phyloP scores from a whole-genome alignment of 1,140 invertebrate genomes.

The Conus betulinus region DNA sequence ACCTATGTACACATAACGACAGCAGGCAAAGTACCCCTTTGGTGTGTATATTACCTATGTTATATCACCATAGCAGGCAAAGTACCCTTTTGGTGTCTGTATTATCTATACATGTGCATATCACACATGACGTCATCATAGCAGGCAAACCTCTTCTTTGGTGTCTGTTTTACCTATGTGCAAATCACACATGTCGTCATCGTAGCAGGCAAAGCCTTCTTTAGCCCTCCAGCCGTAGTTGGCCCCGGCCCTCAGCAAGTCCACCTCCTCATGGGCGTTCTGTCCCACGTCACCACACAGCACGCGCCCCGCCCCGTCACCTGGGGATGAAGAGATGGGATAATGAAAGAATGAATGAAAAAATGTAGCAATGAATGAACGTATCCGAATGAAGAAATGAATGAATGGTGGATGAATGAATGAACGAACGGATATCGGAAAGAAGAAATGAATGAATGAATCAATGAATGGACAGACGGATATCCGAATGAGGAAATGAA shows the following conservation, averaged over 20 bases:
- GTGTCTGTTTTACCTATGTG: neutral
- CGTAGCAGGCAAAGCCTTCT: slow-evolving; percentile 66
- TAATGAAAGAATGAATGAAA: neutral
- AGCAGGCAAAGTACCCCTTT: no score
- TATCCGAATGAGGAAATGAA: no score
- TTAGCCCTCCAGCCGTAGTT: slow-evolving; percentile 73
- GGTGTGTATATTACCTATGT: no score
- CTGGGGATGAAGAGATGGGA: slow-evolving; percentile 42
- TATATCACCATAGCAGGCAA: no score
- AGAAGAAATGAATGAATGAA: no score
- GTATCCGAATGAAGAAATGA: neutral
- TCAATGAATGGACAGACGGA: no score
- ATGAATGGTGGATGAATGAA: neutral
- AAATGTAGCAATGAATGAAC: neutral
- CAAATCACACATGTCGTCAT: slow-evolving; percentile 39
- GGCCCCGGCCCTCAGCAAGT: slow-evolving; percentile 67
- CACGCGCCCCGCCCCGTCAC: slow-evolving; percentile 65
- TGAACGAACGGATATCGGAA: neutral
- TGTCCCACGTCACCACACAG: slow-evolving; percentile 74
- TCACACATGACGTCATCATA: no score
- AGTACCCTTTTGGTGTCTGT: no score
- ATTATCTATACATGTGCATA: no score
- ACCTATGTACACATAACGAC: no score
- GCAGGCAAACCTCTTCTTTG: no score
- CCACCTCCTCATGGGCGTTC: slow-evolving; percentile 66